Conservation (phyloP, 1,140 invertebrate genomes). For the Leptonema lineaticorne region DNA sequence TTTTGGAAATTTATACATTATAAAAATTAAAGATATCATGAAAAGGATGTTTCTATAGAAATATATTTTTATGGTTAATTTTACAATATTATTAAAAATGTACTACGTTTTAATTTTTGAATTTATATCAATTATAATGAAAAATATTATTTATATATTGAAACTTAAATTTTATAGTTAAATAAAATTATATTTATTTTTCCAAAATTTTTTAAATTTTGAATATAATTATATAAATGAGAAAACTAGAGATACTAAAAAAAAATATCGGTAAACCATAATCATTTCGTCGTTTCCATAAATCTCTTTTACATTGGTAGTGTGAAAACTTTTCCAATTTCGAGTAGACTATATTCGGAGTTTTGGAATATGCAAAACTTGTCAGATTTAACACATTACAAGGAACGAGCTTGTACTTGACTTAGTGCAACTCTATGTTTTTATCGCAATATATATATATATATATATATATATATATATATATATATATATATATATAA, state of each 20-base stretch:
- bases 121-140: too few species aligned
- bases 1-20: conserved; percentile 30
- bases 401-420: background rate
- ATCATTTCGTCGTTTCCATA: conserved; percentile 1
- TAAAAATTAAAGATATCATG: conserved; percentile 40
- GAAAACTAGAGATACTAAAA: too few species aligned
- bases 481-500: background rate
- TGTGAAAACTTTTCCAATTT: conserved; percentile 11
- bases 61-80: too few species aligned
- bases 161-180: too few species aligned
- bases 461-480: background rate
- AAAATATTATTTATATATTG: too few species aligned
- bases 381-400: background rate
- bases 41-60: too few species aligned
- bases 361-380: conserved; percentile 16
- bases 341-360: background rate
- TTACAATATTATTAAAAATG: too few species aligned
- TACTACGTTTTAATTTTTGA: too few species aligned
- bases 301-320: conserved; percentile 4
- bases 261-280: too few species aligned
- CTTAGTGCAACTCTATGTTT: conserved; percentile 6
- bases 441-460: background rate
- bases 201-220: too few species aligned
- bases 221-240: too few species aligned
- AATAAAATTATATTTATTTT: too few species aligned